phyloP scores from a whole-genome alignment of 2,888 invertebrate genomes.

The Dermolepida albohirtum region DNA sequence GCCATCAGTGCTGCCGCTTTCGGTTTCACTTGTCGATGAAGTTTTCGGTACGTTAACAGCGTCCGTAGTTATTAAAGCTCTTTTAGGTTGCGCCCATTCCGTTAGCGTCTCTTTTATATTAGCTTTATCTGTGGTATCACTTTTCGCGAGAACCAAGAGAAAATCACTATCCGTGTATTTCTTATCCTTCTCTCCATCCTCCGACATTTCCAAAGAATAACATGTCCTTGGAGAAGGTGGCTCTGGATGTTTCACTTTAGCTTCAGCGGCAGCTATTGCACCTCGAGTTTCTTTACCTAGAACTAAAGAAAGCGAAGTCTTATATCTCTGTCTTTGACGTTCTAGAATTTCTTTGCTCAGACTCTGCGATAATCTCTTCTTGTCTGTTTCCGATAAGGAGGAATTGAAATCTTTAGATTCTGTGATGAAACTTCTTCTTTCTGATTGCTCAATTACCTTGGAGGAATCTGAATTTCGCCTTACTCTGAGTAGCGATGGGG shows the following conservation, averaged over 20 bases:
- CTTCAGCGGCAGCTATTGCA: constrained; percentile 70
- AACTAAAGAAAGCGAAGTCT: constrained; percentile 59
- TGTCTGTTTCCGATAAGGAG: constrained; percentile 74
- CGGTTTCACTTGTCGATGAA: constrained; percentile 75
- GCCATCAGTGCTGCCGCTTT: constrained; percentile 79
- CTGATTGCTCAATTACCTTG: constrained; percentile 1
- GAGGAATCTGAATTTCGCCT: constrained; percentile 64
- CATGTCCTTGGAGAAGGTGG: constrained; percentile 66
- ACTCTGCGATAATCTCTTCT: constrained; percentile 77
- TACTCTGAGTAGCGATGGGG: constrained; percentile 59
- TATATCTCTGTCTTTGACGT: constrained; percentile 65
- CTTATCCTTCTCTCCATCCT: constrained; percentile 58
- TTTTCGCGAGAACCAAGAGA: constrained; percentile 64
- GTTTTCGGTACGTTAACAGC: constrained; percentile 61
- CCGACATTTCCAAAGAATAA: constrained; percentile 65
- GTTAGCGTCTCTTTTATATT: constrained; percentile 63
- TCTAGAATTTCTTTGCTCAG: constrained; percentile 80
- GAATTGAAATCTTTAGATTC: neutral
- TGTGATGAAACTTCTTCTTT: neutral
- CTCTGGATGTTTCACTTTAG: constrained; percentile 61
- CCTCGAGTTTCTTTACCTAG: constrained; percentile 73
- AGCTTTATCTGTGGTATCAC: constrained; percentile 55
- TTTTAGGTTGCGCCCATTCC: constrained; percentile 65
- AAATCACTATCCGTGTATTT: constrained; percentile 61
- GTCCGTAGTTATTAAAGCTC: constrained; percentile 57